phyloP scores from a whole-genome alignment of 92 coral and sea anemone species.

The Scolanthus callimorphus region DNA sequence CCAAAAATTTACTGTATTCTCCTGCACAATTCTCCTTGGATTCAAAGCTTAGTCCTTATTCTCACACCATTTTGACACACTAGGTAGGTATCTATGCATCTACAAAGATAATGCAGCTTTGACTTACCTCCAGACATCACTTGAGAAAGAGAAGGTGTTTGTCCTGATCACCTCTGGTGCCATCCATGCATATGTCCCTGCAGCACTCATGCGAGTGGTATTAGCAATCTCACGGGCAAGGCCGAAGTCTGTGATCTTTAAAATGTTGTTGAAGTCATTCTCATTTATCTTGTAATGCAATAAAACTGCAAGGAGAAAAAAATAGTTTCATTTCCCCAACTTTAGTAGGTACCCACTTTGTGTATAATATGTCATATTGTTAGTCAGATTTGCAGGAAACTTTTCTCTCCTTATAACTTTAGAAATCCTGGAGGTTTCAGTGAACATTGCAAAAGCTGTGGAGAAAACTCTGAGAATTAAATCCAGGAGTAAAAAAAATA shows the following conservation, averaged over 20 bases:
- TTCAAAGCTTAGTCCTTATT: too few relatives aligned
- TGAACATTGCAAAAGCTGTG: too few relatives aligned
- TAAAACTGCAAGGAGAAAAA: slow-evolving; percentile 55
- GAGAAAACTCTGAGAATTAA: too few relatives aligned
- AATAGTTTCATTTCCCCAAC: background rate
- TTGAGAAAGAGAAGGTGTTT: slow-evolving; percentile 88
- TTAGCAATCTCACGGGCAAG: slow-evolving; percentile 93
- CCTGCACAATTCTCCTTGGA: too few relatives aligned
- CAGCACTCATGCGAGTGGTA: slow-evolving; percentile 99
- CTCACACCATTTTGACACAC: too few relatives aligned
- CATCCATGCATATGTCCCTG: slow-evolving; percentile 99
- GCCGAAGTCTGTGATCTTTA: slow-evolving; percentile 97
- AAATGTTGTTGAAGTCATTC: slow-evolving; percentile 73
- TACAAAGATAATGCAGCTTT: background rate
- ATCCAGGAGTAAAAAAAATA: too few relatives aligned
- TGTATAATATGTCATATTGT: background rate
- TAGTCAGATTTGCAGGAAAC: background rate
- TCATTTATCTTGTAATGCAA: slow-evolving; percentile 78
- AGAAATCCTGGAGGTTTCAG: too few relatives aligned
- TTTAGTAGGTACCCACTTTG: too few relatives aligned
- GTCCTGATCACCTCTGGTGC: slow-evolving; percentile 97
- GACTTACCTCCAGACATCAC: slow-evolving; percentile 97
- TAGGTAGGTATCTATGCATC: too few relatives aligned
- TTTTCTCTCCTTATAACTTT: too few relatives aligned
- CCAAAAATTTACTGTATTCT: too few relatives aligned